Base-by-base conservation (phyloP, 2,888 invertebrate genomes). In the Drosophila leonis region DNA sequence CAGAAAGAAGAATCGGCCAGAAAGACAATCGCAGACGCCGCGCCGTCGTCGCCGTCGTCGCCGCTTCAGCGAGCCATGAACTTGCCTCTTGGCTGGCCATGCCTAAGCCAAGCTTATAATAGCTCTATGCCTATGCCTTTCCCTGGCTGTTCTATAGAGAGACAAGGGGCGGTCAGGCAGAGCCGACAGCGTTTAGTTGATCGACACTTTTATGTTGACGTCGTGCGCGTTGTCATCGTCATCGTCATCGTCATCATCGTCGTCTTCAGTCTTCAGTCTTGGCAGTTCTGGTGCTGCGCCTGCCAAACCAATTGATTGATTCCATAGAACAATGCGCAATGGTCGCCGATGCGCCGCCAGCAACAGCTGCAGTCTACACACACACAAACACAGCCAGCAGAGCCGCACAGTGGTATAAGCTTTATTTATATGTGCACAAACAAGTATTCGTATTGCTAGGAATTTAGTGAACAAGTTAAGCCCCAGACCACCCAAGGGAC, bases 131-230 rank as follows among this genome's bases (percentile, higher is more conserved):
- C 81, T 67, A 76, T 68, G 72, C 42, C 59, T 59, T 42, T 39
- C 59, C 27, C 65, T 51, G 33, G 33, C 57, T 33, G 20, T 18
- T 31, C 56, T 42, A 31, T 15, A 4, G 18, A 7, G 20, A 31
- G 31, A 37, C n/a, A 60, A 24, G 18, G 24, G 48, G 24, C n/a
- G n/a, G 64, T 10, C 41, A 29, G 29, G 27, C 60, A 57, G 55
- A 24, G 75, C 87, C 77, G 85, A 87, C 85, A 84, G 88, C 90
- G 80, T 85, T 85, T 87, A 87, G 90, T 87, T 87, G 86, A 90
- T 90, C 86, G 86, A 87, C 90, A 90, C 86, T 87, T 90, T 87
- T 88, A 87, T 90, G 88, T 83, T 85, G 90, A 85, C 84, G 88
- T 85, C 90, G 84, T 85, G 84, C 86, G 81, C 90, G 86, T 86